A percentile compares a stretch with the other conserved stretches of the same genome.
phyloP scores from a whole-genome alignment of 2,797 vertebrate genomes.

The Acanthiza pusilla region DNA sequence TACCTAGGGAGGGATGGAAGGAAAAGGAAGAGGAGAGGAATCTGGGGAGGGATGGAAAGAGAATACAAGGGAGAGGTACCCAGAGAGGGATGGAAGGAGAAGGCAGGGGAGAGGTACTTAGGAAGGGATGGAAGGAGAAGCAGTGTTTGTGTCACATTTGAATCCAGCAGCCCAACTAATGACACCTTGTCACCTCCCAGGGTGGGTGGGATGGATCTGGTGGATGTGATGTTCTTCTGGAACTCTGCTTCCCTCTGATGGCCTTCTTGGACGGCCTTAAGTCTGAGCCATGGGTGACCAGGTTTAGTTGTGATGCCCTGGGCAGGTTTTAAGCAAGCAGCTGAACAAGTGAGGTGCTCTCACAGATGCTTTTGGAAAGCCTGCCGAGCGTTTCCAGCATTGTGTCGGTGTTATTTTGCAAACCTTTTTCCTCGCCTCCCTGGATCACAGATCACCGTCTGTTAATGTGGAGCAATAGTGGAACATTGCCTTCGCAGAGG shows the following conservation, averaged over 20 bases:
- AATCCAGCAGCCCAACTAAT: background rate
- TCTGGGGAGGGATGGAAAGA: background rate
- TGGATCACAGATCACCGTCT: background rate
- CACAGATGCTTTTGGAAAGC: background rate
- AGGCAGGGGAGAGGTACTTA: background rate
- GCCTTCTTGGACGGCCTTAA: background rate
- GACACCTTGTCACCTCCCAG: background rate
- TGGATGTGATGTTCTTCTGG: background rate
- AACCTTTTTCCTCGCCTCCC: background rate
- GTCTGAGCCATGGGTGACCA: background rate
- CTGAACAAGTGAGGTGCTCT: background rate
- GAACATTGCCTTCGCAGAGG: background rate
- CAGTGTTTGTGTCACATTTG: background rate
- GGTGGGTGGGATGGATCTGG: background rate
- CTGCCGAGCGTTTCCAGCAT: background rate
- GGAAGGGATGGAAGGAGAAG: background rate
- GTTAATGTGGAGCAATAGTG: background rate
- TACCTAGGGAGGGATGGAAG: background rate
- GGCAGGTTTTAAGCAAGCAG: background rate
- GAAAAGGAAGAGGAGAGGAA: background rate
- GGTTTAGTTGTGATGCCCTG: background rate
- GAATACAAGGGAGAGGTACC: background rate
- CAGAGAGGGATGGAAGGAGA: background rate
- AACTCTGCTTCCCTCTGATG: background rate
- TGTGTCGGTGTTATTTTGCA: background rate